A percentile compares a stretch with the other conserved stretches of the same genome.
Conservation (phyloP, 92 coral and sea anemone species). For the Desmophyllum pertusum region DNA sequence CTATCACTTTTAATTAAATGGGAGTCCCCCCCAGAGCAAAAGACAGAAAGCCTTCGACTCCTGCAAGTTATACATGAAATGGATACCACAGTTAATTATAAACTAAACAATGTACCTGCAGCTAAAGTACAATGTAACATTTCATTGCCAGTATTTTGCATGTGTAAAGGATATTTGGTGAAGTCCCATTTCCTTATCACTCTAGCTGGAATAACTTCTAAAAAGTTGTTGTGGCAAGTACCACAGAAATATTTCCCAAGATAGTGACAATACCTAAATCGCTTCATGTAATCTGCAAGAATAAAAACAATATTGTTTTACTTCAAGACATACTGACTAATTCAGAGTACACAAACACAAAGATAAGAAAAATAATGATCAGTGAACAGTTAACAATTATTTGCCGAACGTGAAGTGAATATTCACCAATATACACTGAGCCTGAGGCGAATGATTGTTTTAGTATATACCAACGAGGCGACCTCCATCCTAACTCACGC, state of each 20-base stretch:
- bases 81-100: too few species aligned
- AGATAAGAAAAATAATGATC: neutral
- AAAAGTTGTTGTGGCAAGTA: constrained; percentile 83
- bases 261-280: constrained; percentile 97
- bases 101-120: neutral
- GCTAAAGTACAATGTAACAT: neutral
- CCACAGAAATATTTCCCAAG: constrained; percentile 96
- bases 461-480: too few species aligned
- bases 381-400: neutral
- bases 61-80: too few species aligned
- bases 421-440: too few species aligned
- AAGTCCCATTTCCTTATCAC: constrained; percentile 94
- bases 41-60: too few species aligned
- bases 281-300: constrained; percentile 88
- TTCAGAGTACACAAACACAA: neutral
- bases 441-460: too few species aligned
- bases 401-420: too few species aligned
- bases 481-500: too few species aligned
- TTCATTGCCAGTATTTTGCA: neutral
- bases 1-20: too few species aligned
- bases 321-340: neutral
- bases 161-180: constrained; percentile 89
- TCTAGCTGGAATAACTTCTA: constrained; percentile 89
- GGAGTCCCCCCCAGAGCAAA: too few species aligned
- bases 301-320: neutral